These are phyloP conservation scores for Thyatira batis DNA, from an alignment of 2,888 invertebrate species.

Conservation along the genomic window DNA sequence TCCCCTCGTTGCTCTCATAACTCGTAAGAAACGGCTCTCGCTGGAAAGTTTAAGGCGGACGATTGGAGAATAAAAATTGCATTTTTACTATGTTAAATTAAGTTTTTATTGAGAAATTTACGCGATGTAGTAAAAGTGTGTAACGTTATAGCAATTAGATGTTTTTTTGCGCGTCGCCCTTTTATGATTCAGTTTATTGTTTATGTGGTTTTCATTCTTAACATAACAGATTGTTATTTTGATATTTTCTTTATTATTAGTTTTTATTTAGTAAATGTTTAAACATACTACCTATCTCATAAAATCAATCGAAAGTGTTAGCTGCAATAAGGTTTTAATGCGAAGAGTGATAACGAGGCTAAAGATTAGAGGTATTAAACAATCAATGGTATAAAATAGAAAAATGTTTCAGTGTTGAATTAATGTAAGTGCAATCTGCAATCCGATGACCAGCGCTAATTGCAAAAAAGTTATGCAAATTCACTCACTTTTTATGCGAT, in stretches of 20 bases:
- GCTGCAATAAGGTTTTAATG: too few species aligned
- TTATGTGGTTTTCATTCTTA: slow-evolving; percentile 23
- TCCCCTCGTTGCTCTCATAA: slow-evolving; percentile 72
- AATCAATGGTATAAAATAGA: too few species aligned
- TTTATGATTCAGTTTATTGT: slow-evolving; percentile 28
- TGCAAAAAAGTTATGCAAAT: slow-evolving; percentile 18
- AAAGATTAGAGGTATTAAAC: too few species aligned
- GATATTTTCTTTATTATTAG: not conserved
- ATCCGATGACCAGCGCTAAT: slow-evolving; percentile 12
- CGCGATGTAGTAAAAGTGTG: slow-evolving; percentile 28
- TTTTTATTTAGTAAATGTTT: too few species aligned
- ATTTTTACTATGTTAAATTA: slow-evolving; percentile 73
- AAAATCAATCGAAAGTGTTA: too few species aligned
- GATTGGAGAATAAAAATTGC: slow-evolving; percentile 75
- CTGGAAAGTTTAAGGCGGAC: slow-evolving; percentile 73
- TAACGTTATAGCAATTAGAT: slow-evolving; percentile 32
- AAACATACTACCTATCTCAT: too few species aligned
- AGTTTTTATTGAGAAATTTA: slow-evolving; percentile 72
- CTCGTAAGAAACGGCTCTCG: slow-evolving; percentile 69
- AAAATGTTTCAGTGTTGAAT: too few species aligned
- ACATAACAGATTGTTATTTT: slow-evolving; percentile 6
- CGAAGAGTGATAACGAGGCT: too few species aligned
- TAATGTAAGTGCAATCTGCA: too few species aligned
- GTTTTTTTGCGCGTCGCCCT: slow-evolving; percentile 30
- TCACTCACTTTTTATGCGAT: slow-evolving; percentile 7